phyloP scores from a whole-genome alignment of 2,113 vertebrate genomes.

The Heterotis niloticus region DNA sequence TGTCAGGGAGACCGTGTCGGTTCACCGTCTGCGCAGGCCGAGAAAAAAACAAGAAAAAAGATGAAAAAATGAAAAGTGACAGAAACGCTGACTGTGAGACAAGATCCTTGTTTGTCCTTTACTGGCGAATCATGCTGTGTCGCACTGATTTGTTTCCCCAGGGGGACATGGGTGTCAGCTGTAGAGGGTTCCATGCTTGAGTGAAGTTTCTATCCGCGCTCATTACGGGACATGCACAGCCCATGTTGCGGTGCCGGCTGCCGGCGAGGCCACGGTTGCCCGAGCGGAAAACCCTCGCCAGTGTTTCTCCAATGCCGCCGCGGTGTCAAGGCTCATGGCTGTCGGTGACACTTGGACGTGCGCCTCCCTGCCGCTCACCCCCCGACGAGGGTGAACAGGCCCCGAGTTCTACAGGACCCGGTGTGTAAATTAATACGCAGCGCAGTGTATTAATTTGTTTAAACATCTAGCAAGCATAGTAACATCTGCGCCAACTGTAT shows the following conservation, averaged over 20 bases:
- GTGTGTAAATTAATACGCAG: no score
- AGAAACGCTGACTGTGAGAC: constrained; percentile 27
- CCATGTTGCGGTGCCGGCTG: not conserved
- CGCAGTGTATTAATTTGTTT: no score
- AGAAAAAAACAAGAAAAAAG: constrained; percentile 6
- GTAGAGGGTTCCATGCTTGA: constrained; percentile 19
- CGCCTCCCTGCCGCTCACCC: no score
- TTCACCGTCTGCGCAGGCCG: not conserved
- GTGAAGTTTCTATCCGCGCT: constrained; percentile 1
- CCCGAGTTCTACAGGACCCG: no score
- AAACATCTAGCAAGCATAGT: no score
- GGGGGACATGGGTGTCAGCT: constrained; percentile 17
- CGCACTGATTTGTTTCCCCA: constrained; percentile 27
- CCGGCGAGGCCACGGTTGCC: not conserved
- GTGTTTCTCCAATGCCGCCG: no score
- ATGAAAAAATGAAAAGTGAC: constrained; percentile 23
- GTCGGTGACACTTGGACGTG: no score
- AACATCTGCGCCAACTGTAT: no score
- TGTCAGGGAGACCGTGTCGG: constrained; percentile 6
- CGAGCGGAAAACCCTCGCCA: not conserved
- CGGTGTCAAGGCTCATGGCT: no score
- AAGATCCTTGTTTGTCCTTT: constrained; percentile 27
- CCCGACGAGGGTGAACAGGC: no score
- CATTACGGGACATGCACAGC: not conserved
- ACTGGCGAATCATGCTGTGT: constrained; percentile 28